Evolutionary conservation across 2,888 invertebrate genomes (phyloP), one percentile per base, ranked within the genome.

Genomic region (Odontothrips loti): DNA sequence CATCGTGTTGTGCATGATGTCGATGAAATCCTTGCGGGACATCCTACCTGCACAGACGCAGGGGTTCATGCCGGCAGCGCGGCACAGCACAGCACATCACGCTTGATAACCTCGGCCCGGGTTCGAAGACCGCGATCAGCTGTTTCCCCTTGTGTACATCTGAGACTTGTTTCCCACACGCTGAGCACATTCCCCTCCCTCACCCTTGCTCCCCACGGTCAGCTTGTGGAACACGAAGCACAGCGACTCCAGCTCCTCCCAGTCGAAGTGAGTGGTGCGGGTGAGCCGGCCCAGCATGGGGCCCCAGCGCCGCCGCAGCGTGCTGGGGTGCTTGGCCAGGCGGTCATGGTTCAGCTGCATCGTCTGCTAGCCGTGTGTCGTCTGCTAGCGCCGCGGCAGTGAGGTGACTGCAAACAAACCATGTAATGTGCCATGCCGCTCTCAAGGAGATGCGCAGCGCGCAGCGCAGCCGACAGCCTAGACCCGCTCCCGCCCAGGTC

Each of bases 151-250:
- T 6, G 3, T 6, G 34, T 6, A 43, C 34, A 43, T n/a, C n/a
- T n/a, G n/a, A n/a, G n/a, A n/a, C n/a, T n/a, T n/a, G n/a, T n/a
- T n/a, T n/a, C n/a, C n/a, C n/a, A n/a, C n/a, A n/a, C n/a, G n/a
- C n/a, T n/a, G n/a, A n/a, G n/a, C n/a, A n/a, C n/a, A n/a, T n/a
- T n/a, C 34, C 34, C 34, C 34, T 6, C 58, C 20, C 58, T 75
- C 27, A 75, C 68, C 68, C 27, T 27, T 75, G 27, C 11, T 75
- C 23, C 68, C 68, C 27, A 23, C 27, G 6, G 68, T 75, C 11
- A 75, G 6, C 27, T 75, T 75, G 68, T 75, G 23, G 68, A 75
- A 75, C 68, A 27, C 68, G 68, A 75, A 75, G 68, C 68, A 75
- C 27, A 75, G 68, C 23, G 68, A 75, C 68, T 75, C 68, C 11